phyloP scores from a whole-genome alignment of 2,113 vertebrate species.

The Aplodontia rufa region DNA sequence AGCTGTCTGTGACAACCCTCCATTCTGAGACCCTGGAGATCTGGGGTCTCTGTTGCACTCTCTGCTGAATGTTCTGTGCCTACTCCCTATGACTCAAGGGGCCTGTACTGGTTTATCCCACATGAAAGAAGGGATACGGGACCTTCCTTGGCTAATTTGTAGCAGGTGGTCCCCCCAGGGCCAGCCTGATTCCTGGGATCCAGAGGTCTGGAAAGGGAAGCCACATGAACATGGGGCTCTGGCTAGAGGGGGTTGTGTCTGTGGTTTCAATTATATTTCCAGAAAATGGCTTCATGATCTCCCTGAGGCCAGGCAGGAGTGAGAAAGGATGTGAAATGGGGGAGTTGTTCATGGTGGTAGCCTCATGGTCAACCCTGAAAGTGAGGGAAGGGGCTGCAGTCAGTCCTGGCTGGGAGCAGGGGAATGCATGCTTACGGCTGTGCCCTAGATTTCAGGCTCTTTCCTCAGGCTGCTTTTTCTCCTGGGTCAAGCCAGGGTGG shows the following conservation, averaged over 20 bases:
- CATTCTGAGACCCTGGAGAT: not conserved
- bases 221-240: not conserved
- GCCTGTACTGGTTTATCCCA: not conserved
- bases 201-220: not conserved
- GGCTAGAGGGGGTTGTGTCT: not conserved
- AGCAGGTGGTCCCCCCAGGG: not conserved
- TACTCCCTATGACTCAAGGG: not conserved
- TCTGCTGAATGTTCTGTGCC: not conserved
- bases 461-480: not conserved
- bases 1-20: not conserved
- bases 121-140: not conserved
- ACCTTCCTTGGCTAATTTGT: not conserved
- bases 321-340: not conserved
- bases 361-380: not conserved
- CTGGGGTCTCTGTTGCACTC: not conserved
- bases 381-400: not conserved
- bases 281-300: slow-evolving; percentile 45
- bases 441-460: not conserved
- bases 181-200: not conserved
- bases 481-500: not conserved
- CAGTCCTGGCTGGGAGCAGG: not conserved
- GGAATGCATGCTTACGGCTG: not conserved
- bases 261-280: slow-evolving; percentile 56
- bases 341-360: not conserved
- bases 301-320: not conserved